These are phyloP conservation scores for Hippocampus abdominalis DNA, from an alignment of 2,113 vertebrate species.

Conservation along the genomic window DNA sequence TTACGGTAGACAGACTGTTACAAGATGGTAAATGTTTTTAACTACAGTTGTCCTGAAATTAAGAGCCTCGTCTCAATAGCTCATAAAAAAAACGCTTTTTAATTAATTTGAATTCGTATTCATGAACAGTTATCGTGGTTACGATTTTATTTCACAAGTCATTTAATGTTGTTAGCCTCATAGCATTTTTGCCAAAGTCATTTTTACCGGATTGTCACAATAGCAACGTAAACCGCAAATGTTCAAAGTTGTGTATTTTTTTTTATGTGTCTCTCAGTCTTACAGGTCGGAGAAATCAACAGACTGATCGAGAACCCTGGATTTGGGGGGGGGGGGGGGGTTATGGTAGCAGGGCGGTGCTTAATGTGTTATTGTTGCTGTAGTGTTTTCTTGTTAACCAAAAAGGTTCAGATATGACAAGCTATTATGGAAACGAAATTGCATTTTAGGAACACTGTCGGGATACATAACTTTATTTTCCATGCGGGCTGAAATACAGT, in stretches of 20 bases:
- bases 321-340: too few species aligned
- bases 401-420: background rate
- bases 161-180: background rate
- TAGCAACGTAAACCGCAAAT: background rate
- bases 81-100: background rate
- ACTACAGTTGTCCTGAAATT: too few species aligned
- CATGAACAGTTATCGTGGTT: background rate
- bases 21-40: too few species aligned
- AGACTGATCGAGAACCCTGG: background rate
- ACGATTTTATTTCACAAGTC: background rate
- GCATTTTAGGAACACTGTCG: background rate
- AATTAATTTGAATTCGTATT: background rate
- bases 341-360: too few species aligned
- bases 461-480: background rate
- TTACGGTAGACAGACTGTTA: too few species aligned
- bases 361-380: too few species aligned
- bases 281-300: too few species aligned
- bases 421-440: background rate
- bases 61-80: background rate
- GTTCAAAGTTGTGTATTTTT: background rate
- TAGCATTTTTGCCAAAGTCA: background rate
- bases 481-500: background rate
- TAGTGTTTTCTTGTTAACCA: too few species aligned
- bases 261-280: background rate
- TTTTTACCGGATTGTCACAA: background rate